Evolutionary conservation across 2,113 vertebrate species (phyloP).

Genomic region (Lanius collurio): DNA sequence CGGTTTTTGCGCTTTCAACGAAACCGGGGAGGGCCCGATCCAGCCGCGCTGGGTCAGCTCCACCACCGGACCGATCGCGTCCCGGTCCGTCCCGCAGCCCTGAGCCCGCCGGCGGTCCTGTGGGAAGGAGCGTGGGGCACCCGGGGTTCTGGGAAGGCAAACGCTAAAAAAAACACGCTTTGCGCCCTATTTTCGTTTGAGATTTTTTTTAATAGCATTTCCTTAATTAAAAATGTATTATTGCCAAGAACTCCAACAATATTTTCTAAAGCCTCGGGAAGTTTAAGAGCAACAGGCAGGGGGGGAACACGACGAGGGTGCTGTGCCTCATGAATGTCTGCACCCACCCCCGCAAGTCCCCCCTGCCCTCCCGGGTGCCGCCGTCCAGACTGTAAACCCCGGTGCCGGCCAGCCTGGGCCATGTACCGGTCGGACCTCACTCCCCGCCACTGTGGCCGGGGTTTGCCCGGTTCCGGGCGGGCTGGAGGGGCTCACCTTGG

Average conservation of each 20-base stretch:
- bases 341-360: too few species aligned
- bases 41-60: background rate
- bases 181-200: background rate
- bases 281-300: background rate
- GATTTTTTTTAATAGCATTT: background rate
- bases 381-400: background rate
- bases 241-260: background rate
- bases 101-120: background rate
- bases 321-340: background rate
- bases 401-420: background rate
- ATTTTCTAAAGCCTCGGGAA: background rate
- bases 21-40: background rate
- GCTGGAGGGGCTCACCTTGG: slow-evolving; percentile 83
- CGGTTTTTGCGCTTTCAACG: background rate
- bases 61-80: rapidly evolving
- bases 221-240: background rate
- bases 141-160: background rate
- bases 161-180: rapidly evolving
- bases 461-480: background rate
- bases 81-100: background rate
- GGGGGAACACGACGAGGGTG: background rate
- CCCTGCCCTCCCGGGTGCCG: background rate
- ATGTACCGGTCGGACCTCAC: background rate
- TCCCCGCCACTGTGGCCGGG: background rate
- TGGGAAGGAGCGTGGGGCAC: background rate